Percentiles rank a stretch among this genome's conserved stretches.
These are phyloP conservation scores for Pagrus major DNA, from an alignment of 2,113 vertebrate genomes.

Conservation along the genomic window DNA sequence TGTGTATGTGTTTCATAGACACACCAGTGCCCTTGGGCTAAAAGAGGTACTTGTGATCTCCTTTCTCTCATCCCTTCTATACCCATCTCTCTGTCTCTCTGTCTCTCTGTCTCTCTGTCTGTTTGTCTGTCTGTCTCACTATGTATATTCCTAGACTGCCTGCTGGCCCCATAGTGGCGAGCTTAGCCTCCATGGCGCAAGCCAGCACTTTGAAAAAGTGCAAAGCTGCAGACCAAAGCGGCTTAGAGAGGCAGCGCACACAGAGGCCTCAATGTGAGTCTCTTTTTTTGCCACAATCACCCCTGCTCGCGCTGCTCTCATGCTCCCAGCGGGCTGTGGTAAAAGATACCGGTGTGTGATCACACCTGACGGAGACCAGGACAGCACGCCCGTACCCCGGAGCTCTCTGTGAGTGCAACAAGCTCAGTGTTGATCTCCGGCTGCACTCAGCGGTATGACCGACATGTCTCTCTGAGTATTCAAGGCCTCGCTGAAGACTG, in stretches of 20 bases:
- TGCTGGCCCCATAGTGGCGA: conserved; percentile 55
- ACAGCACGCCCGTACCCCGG: conserved; percentile 28
- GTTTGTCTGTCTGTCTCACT: conserved; percentile 30
- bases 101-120: conserved; percentile 15
- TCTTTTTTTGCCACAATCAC: conserved; percentile 46
- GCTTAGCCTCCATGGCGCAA: conserved; percentile 69
- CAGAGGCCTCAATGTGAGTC: conserved; percentile 58
- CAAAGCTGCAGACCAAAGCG: conserved; percentile 76
- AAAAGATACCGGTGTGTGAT: conserved; percentile 67
- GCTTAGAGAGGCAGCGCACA: conserved; percentile 71
- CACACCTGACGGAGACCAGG: conserved; percentile 60
- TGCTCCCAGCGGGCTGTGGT: conserved; percentile 61
- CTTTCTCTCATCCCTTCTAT: conserved; percentile 27
- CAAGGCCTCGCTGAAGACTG: conserved; percentile 6
- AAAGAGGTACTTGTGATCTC: conserved; percentile 49
- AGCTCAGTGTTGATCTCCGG: conserved; percentile 57
- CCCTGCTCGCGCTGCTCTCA: conserved; percentile 46
- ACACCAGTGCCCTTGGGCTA: conserved; percentile 57
- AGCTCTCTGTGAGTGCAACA: conserved; percentile 43
- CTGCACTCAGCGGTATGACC: conserved; percentile 15
- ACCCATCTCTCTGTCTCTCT: conserved; percentile 38
- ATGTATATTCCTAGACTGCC: conserved; percentile 48
- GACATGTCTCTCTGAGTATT: conserved; percentile 9
- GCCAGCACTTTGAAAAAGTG: conserved; percentile 78
- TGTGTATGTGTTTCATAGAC: conserved; percentile 41